phyloP scores from a whole-genome alignment of 2,888 invertebrate genomes.

The Macaria liturata region DNA sequence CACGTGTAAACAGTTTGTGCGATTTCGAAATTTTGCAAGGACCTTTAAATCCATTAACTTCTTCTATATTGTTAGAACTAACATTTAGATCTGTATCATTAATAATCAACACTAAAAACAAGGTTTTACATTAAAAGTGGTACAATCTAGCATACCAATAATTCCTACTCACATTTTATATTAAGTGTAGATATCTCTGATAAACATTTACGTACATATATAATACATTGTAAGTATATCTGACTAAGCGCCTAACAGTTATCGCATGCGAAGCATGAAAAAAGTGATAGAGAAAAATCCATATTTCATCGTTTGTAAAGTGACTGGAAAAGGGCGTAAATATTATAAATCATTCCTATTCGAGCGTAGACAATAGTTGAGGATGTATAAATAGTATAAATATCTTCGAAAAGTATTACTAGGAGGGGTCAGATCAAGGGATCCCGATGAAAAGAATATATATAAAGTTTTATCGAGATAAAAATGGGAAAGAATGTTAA shows the following conservation, averaged over 20 bases:
- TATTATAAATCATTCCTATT: slow-evolving; percentile 41
- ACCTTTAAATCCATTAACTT: too few relatives aligned
- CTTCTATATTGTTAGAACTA: too few relatives aligned
- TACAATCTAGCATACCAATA: too few relatives aligned
- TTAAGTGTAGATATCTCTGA: too few relatives aligned
- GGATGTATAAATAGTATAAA: slow-evolving; percentile 35
- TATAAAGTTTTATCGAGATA: slow-evolving; percentile 59
- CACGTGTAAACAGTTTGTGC: too few relatives aligned
- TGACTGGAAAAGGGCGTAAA: slow-evolving; percentile 29
- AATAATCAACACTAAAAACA: too few relatives aligned
- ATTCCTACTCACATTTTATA: too few relatives aligned
- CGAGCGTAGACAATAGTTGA: slow-evolving; percentile 43
- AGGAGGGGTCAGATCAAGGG: slow-evolving; percentile 55
- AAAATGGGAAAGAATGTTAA: slow-evolving; percentile 32
- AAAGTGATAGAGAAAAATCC: slow-evolving; percentile 25
- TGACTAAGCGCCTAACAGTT: slow-evolving; percentile 5
- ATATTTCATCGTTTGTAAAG: slow-evolving; percentile 37
- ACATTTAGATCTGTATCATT: too few relatives aligned
- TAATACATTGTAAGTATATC: slow-evolving; percentile 2
- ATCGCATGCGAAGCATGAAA: slow-evolving; percentile 25
- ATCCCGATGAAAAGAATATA: slow-evolving; percentile 57
- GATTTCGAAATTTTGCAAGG: too few relatives aligned
- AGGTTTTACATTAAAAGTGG: too few relatives aligned
- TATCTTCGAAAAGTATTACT: slow-evolving; percentile 38
- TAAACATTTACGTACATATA: too few relatives aligned